phyloP scores from a whole-genome alignment of 2,797 vertebrate genomes.

The Pogoniulus pusillus region DNA sequence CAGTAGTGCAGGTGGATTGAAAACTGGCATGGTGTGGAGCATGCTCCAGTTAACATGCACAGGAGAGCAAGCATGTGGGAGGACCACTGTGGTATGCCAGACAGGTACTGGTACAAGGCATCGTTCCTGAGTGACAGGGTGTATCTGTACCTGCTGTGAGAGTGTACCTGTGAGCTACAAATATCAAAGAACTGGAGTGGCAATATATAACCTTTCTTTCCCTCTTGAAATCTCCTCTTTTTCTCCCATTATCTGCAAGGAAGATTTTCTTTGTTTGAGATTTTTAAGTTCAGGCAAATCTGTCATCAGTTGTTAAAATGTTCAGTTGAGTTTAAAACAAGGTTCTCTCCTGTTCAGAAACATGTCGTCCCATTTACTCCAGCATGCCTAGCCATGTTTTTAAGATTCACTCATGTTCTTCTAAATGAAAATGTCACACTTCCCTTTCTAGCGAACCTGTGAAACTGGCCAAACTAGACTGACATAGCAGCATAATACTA shows the following conservation, averaged over 20 bases:
- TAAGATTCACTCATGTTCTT: constrained; percentile 34
- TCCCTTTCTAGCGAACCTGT: constrained; percentile 44
- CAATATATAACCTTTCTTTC: neutral
- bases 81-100: neutral
- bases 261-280: neutral
- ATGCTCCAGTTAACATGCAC: fast-evolving
- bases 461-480: constrained; percentile 72
- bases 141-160: neutral
- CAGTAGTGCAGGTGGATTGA: neutral
- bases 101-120: neutral
- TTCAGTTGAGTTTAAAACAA: neutral
- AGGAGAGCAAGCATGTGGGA: neutral
- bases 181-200: neutral
- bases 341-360: constrained; percentile 15
- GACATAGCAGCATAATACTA: constrained; percentile 53
- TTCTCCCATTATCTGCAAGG: neutral
- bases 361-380: neutral
- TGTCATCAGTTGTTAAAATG: neutral
- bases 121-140: neutral
- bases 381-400: constrained; percentile 56
- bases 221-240: neutral
- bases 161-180: neutral
- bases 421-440: constrained; percentile 62
- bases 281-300: constrained; percentile 2
- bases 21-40: fast-evolving